A percentile compares a stretch with the other conserved stretches of the same genome.
Conservation (phyloP, 2,888 invertebrate species). For the Acanthosepion esculentum region DNA sequence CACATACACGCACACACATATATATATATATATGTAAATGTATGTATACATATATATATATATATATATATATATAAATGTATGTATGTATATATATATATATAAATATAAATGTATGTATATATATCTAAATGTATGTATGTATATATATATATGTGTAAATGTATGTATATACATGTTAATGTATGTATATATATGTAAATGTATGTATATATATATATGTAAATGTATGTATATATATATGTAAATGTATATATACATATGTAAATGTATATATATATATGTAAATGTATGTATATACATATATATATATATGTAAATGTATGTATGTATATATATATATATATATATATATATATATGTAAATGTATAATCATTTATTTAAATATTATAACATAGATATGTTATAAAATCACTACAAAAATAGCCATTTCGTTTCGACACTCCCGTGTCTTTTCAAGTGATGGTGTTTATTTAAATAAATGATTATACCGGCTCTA, state of each 20-base stretch:
- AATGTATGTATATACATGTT: not conserved
- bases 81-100: not conserved
- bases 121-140: not conserved
- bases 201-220: not conserved
- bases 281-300: not conserved
- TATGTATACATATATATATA: not conserved
- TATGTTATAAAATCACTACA: no score
- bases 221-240: not conserved
- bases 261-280: not conserved
- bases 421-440: no score
- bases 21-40: not conserved
- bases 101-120: not conserved
- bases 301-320: no score
- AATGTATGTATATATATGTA: not conserved
- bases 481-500: no score
- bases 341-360: no score
- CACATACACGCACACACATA: not conserved
- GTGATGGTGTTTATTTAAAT: no score
- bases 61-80: not conserved
- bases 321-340: no score
- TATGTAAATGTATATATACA: not conserved
- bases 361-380: no score
- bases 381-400: no score
- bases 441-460: no score
- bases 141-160: not conserved